Evolutionary conservation across 2,797 vertebrate genomes (phyloP), one percentile per base, ranked within the genome.

Genomic region (Dermochelys coriacea): DNA sequence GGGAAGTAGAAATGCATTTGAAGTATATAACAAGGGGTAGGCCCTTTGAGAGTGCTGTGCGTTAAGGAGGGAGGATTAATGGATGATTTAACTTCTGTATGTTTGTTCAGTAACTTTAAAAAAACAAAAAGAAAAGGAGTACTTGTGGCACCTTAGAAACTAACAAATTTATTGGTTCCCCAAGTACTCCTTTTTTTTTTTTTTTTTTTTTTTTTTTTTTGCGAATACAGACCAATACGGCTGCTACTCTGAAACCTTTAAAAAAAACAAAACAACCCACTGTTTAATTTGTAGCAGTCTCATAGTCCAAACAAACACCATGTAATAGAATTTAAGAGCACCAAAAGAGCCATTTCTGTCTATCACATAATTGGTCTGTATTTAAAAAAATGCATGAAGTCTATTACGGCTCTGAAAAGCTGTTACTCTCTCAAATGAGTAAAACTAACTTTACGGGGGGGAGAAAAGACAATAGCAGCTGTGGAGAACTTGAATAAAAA

Each of bases 371-470:
- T 29, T 82, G 80, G 75, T 64, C 47, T 59, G 64, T 81, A 71
- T 89, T 45, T 71, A 61, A 88, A 93, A 37, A 4, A 57, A 12
- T 86, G n/a, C 10, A 41, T 49, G 25, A 16, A 77, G 45, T 77
- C 6, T 47, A 2, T 87, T 82, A 31, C 37, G 3, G 59, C 85
- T 96, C 91, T 1, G 5, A 80, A 88, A 80, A 5, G 8, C 47
- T 80, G 8, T 61, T 88, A 29, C 80, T 93, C 37, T 41, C 71
- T 91, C 16, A 88, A 77, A 29, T 57, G 74, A 55, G 54, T 61
- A 91, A 82, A 47, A 91, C 3, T 85, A 94, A 87, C 8, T 45
- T 47, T 64, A 34, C 16, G 93, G 80, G 61, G 14, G 71, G 79
- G 85, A 47, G 86, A 78, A 34, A 77, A 18, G 8, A 9, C 6